phyloP scores from a whole-genome alignment of 2,113 vertebrate genomes.

The Vulpes lagopus region DNA sequence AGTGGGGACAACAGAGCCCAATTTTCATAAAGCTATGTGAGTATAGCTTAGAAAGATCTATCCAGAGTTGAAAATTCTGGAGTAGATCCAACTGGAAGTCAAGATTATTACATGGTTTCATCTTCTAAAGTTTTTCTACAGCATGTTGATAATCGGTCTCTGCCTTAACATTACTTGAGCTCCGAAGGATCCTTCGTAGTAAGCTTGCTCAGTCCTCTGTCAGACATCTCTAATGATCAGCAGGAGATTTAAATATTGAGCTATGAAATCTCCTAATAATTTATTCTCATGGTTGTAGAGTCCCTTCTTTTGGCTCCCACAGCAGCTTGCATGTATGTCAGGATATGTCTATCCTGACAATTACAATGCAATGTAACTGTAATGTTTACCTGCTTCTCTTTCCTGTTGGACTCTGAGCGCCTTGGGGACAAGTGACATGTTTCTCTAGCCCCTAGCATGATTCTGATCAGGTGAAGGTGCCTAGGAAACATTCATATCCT shows the following conservation, averaged over 20 bases:
- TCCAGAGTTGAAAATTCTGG: not conserved
- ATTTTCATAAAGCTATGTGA: not conserved
- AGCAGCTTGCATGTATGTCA: not conserved
- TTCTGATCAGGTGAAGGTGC: not conserved
- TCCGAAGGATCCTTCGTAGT: not conserved
- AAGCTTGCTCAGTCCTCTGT: not conserved
- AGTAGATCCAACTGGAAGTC: not conserved
- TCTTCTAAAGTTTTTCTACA: not conserved
- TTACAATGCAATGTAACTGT: not conserved
- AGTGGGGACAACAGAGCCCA: not conserved
- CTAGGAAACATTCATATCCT: not conserved
- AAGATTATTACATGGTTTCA: not conserved
- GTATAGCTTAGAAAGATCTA: not conserved
- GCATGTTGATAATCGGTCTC: not conserved
- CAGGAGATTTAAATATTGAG: not conserved
- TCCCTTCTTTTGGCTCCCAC: not conserved
- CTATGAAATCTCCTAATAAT: not conserved
- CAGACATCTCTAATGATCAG: not conserved
- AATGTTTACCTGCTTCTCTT: not conserved
- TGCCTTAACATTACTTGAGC: not conserved
- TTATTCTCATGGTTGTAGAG: not conserved
- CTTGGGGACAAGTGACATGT: not conserved
- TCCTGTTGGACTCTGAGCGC: not conserved
- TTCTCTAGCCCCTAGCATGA: not conserved
- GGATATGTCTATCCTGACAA: not conserved